Conservation (phyloP, 2,113 vertebrate species). For the Dendropsophus ebraccatus region DNA sequence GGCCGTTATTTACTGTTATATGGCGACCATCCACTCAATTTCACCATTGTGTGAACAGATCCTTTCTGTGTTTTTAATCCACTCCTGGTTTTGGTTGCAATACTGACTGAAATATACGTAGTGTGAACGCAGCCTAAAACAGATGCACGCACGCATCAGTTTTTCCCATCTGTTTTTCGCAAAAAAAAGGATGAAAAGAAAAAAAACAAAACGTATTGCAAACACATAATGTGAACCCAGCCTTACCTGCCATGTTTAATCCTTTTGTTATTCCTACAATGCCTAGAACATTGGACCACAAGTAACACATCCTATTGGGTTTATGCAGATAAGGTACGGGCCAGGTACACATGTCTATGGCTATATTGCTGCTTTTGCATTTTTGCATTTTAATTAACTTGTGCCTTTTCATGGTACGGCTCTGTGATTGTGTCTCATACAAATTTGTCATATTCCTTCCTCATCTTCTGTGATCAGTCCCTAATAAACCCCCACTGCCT, state of each 20-base stretch:
- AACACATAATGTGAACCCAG: not conserved
- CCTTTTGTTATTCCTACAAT: not conserved
- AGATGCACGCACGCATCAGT: too few species aligned
- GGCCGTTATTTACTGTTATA: too few species aligned
- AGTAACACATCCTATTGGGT: not conserved
- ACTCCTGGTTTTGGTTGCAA: too few species aligned
- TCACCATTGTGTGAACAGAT: too few species aligned
- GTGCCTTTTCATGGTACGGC: not conserved
- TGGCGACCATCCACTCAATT: too few species aligned
- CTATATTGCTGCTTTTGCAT: not conserved
- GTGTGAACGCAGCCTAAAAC: too few species aligned
- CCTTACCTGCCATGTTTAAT: not conserved
- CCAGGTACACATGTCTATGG: not conserved
- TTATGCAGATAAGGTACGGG: not conserved
- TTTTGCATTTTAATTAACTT: conserved; percentile 18
- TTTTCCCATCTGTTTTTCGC: too few species aligned
- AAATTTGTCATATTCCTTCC: conserved; percentile 12
- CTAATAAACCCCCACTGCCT: conserved; percentile 8
- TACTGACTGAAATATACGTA: too few species aligned
- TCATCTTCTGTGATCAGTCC: conserved; percentile 11
- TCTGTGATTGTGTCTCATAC: conserved; percentile 5
- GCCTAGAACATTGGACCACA: not conserved
- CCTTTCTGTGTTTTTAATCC: too few species aligned
- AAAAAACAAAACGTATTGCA: too few species aligned
- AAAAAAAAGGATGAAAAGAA: too few species aligned